These are phyloP conservation scores for Lethrus apterus DNA, from an alignment of 1,140 invertebrate genomes.

Conservation along the genomic window DNA sequence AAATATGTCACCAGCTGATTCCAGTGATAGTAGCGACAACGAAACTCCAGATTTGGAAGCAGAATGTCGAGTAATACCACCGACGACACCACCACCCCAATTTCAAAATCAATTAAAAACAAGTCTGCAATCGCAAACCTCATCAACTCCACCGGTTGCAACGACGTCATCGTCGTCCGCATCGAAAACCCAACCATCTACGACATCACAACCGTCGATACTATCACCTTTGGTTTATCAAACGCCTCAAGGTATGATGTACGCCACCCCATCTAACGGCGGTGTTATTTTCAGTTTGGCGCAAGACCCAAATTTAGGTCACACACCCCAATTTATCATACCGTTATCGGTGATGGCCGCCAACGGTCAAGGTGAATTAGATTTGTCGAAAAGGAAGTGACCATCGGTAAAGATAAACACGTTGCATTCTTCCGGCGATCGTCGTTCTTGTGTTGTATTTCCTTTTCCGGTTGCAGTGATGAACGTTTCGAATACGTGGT, in stretches of 20 bases:
- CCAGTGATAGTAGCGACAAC: slow-evolving; percentile 36
- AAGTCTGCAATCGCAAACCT: slow-evolving; percentile 7
- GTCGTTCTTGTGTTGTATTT: slow-evolving; percentile 9
- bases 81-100: background rate
- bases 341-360: slow-evolving; percentile 51
- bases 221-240: slow-evolving; percentile 38
- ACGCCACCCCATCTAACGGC: slow-evolving; percentile 36
- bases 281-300: slow-evolving; percentile 39
- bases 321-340: slow-evolving; percentile 52
- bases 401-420: slow-evolving; percentile 13
- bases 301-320: slow-evolving; percentile 31
- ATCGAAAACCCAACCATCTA: slow-evolving; percentile 7
- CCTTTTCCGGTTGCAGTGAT: too few relatives aligned
- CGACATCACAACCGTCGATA: slow-evolving; percentile 17
- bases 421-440: slow-evolving; percentile 13
- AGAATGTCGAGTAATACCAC: slow-evolving; percentile 8
- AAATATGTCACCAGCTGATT: slow-evolving; percentile 36
- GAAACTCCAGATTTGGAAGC: slow-evolving; percentile 28
- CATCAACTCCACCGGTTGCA: slow-evolving; percentile 2
- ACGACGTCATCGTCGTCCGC: slow-evolving; percentile 11
- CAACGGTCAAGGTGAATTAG: slow-evolving; percentile 41
- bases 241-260: slow-evolving; percentile 40
- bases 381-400: slow-evolving; percentile 42
- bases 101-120: slow-evolving; percentile 11
- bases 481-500: too few relatives aligned